Evolutionary conservation across 2,797 vertebrate species (phyloP).

Genomic region (Phataginus tetradactyla): DNA sequence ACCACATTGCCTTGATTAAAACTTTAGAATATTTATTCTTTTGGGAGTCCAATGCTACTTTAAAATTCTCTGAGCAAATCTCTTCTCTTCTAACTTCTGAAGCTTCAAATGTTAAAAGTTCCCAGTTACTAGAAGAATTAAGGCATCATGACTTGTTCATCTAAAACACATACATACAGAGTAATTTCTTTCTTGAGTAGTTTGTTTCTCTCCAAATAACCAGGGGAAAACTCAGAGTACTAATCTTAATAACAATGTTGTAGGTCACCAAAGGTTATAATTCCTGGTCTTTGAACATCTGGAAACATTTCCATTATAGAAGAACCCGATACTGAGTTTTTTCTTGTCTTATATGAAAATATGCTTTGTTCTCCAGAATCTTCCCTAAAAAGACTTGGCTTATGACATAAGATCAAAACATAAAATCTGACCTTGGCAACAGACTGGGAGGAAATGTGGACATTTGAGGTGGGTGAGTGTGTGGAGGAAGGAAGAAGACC

Average conservation of each 20-base stretch:
- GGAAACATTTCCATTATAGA: conserved; percentile 41
- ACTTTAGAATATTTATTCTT: background rate
- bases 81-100: background rate
- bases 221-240: background rate
- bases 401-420: conserved; percentile 31
- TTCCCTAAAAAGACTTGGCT: background rate
- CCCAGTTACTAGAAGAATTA: background rate
- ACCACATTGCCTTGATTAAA: background rate
- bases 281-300: background rate
- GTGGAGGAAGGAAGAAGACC: background rate
- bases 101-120: background rate
- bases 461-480: background rate
- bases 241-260: background rate
- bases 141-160: background rate
- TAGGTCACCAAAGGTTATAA: background rate
- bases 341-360: conserved; percentile 10
- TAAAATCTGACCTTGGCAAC: background rate
- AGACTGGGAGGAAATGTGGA: background rate
- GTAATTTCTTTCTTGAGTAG: background rate
- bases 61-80: background rate
- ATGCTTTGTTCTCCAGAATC: conserved; percentile 44
- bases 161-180: background rate
- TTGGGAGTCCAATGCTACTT: background rate
- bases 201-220: background rate
- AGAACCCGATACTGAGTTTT: background rate